phyloP scores from a whole-genome alignment of 2,888 invertebrate genomes.

The Epirrhoe alternata region DNA sequence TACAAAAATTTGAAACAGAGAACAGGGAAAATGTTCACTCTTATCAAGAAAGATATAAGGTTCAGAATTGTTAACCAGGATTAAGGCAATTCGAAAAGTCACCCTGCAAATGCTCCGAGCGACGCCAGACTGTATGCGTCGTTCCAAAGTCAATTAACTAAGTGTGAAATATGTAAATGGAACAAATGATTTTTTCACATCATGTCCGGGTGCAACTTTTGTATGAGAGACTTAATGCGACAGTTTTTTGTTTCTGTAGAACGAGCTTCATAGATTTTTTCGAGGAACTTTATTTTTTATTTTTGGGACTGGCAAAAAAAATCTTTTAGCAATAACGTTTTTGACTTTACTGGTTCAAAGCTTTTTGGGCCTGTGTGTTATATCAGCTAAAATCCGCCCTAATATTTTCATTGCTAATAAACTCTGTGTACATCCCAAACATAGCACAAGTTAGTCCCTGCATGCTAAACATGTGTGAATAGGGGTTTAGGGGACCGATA shows the following conservation, averaged over 20 bases:
- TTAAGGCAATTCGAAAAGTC: conserved; percentile 48
- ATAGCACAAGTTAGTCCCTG: too few species aligned
- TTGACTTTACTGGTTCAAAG: too few species aligned
- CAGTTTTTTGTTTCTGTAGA: not conserved
- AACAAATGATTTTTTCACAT: conserved; percentile 42
- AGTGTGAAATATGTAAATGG: conserved; percentile 72
- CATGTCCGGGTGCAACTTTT: conserved; percentile 20
- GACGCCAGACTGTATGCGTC: conserved; percentile 50
- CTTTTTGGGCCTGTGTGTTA: too few species aligned
- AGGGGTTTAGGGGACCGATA: too few species aligned
- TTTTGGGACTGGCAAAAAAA: not conserved
- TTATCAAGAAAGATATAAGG: conserved; percentile 2
- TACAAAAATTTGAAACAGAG: conserved; percentile 53
- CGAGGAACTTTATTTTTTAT: not conserved
- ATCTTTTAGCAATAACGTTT: too few species aligned
- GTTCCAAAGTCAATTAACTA: conserved; percentile 65
- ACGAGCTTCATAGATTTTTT: not conserved
- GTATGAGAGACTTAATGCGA: not conserved
- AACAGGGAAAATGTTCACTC: conserved; percentile 18
- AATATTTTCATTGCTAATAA: too few species aligned
- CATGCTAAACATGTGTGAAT: too few species aligned
- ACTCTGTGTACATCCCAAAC: too few species aligned
- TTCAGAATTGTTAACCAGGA: conserved; percentile 18
- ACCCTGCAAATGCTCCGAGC: conserved; percentile 50
- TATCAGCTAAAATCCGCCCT: too few species aligned